Evolutionary conservation across 2,888 invertebrate species (phyloP).

Genomic region (Pogonocherus hispidulus): DNA sequence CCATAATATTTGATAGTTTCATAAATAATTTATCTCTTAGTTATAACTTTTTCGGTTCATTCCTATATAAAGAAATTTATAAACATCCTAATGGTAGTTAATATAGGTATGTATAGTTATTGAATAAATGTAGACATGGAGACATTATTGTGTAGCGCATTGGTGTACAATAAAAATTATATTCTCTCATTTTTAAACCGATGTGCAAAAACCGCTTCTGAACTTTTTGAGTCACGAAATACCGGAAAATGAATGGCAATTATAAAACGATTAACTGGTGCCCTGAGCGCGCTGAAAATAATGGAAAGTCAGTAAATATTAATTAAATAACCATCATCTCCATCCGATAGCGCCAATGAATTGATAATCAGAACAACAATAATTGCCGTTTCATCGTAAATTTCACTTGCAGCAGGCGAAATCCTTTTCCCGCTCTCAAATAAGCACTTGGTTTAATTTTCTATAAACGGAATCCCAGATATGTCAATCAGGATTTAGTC

Average conservation of each 20-base stretch:
- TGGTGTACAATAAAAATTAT: not conserved
- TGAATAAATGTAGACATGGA: too few relatives aligned
- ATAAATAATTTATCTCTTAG: too few relatives aligned
- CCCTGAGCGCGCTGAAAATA: conserved; percentile 22
- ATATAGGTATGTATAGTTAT: too few relatives aligned
- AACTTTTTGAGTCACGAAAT: conserved; percentile 22
- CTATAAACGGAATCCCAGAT: conserved; percentile 27
- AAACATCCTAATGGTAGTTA: too few relatives aligned
- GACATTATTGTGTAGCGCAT: not conserved
- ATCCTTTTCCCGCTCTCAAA: conserved; percentile 11
- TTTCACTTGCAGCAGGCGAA: conserved; percentile 26
- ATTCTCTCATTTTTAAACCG: not conserved
- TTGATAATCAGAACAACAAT: conserved; percentile 26
- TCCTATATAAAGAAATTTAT: too few relatives aligned
- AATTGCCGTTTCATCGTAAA: conserved; percentile 29
- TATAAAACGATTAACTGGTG: conserved; percentile 37
- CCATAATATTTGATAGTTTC: too few relatives aligned
- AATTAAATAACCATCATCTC: conserved; percentile 38
- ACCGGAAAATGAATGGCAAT: conserved; percentile 26
- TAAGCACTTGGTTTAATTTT: conserved; percentile 32
- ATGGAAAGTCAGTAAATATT: conserved; percentile 35
- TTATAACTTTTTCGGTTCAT: too few relatives aligned
- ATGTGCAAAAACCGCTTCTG: not conserved
- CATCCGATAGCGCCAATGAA: conserved; percentile 27
- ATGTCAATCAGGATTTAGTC: conserved; percentile 34